Evolutionary conservation across 2,888 invertebrate genomes (phyloP), one percentile per base, ranked within the genome.

Genomic region (Patella depressa): DNA sequence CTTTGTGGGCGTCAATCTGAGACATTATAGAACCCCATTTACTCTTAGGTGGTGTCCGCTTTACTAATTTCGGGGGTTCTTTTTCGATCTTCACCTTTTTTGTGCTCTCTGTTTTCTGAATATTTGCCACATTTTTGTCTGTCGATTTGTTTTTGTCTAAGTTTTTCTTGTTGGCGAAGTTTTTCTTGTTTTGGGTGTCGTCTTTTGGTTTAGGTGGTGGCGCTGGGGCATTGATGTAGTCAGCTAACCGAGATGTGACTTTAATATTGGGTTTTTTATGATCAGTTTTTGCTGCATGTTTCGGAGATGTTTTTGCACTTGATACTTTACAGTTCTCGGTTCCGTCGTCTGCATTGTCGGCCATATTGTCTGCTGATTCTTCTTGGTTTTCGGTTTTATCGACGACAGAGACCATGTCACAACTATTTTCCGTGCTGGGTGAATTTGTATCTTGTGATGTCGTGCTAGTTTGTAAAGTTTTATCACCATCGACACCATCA

Each of bases 1-100:
- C 92, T 85, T 96, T 88, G 45, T 82, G 81, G 55, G 80, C 76
- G 57, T 87, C 88, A 69, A 90, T 88, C 79, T 88, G 84, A 3
- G 87, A 86, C 88, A 88, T 88, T 53, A 89, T 89, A 65, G 86
- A 82, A 73, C 84, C 90, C 90, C 89, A 89, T 79, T 89, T 89
- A 79, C 88, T 89, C 77, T 89, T 89, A 0, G 88, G 88, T 34
- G 87, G 86, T 11, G 86, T 83, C 57, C 88, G 84, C 80, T 88
- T 89, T 15, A 88, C 81, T 70, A 85, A 82, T 53, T 87, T 87
- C 0, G 85, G 81, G 7, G 85, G 85, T 80, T 88, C 87, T 70
- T 86, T 87, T 74, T 85, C 86, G 29, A 86, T 79, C 53, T 74
- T 75, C 5, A 71, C 24, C 65, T 65, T 65, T 15, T 24, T 65